Evolutionary conservation across 1,140 invertebrate genomes (phyloP).

Genomic region (Geopemphigus sp.): DNA sequence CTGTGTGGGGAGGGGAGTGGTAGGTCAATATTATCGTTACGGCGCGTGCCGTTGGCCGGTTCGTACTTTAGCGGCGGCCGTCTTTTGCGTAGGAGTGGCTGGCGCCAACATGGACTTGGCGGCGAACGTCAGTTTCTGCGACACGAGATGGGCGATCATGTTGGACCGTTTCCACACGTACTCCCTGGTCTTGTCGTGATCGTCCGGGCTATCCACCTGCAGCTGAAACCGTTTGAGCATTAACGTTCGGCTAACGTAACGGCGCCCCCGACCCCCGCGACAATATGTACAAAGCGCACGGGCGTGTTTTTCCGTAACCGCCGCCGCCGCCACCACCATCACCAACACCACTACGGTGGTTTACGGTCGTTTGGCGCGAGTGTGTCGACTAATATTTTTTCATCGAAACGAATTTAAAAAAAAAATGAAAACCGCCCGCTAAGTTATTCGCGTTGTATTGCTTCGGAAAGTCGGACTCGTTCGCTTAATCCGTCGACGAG

Average conservation of each 20-base stretch:
- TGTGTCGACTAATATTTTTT: too few relatives aligned
- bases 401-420: too few relatives aligned
- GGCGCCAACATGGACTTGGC: conserved; percentile 71
- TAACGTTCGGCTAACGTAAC: conserved; percentile 38
- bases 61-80: conserved; percentile 17
- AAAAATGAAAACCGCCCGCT: too few relatives aligned
- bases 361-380: too few relatives aligned
- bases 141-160: conserved; percentile 76
- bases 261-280: background rate
- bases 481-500: too few relatives aligned
- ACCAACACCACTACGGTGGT: too few relatives aligned
- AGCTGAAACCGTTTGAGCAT: conserved; percentile 60
- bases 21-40: too few relatives aligned
- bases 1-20: too few relatives aligned
- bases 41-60: too few relatives aligned
- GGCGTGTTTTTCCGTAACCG: too few relatives aligned
- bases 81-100: conserved; percentile 6
- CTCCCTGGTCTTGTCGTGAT: conserved; percentile 74
- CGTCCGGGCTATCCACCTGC: conserved; percentile 62
- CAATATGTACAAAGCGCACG: conserved; percentile 12
- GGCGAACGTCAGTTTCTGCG: conserved; percentile 72
- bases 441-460: too few relatives aligned
- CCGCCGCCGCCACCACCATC: background rate
- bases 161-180: conserved; percentile 77
- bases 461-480: too few relatives aligned